Evolutionary conservation across 2,888 invertebrate species (phyloP), one percentile per base, ranked within the genome.

Genomic region (Adelognathus sp.): DNA sequence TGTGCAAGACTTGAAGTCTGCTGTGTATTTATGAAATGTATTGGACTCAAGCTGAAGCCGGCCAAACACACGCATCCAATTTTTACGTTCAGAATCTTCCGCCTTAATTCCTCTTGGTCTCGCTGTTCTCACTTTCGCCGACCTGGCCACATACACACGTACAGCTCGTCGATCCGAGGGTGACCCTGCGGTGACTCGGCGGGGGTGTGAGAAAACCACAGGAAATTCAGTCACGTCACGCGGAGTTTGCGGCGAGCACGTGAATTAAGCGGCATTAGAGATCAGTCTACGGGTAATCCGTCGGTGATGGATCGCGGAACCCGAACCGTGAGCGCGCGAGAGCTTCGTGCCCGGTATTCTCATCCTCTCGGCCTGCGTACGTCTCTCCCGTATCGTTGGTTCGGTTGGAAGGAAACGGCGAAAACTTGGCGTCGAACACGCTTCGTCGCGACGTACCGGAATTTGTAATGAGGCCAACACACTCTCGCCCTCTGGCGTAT

Each of bases 201-300:
- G 54, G 27, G 36, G 70, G 52, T 46, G 50, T 18, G 46, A 64
- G 71, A 75, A 75, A 79, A 71, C 73, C 76, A 54, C 80, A 79
- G 76, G 81, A 86, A 83, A 83, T 85, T 84, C 82, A 84, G 85
- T 84, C 84, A 84, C 86, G 86, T 85, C 83, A 85, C 77, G 44
- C 52, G 80, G 81, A 82, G 82, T 85, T 83, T 76, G 76, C 76
- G 82, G 79, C 76, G 80, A n/a, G n/a, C 64, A 56, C 72, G 71
- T 75, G 71, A 79, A 79, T 87, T 86, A 84, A 85, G 82, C 83
- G 81, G 82, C 78, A 82, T 84, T 83, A 83, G 83, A 85, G 84
- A 86, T 86, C 85, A 83, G 82, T 81, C 76, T 46, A 73, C 69
- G 84, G 82, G 82, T 86, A 85, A 87, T 86, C 83, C 83, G 72